phyloP scores from a whole-genome alignment of 2,888 invertebrate genomes.

The Zelleria hepariella region DNA sequence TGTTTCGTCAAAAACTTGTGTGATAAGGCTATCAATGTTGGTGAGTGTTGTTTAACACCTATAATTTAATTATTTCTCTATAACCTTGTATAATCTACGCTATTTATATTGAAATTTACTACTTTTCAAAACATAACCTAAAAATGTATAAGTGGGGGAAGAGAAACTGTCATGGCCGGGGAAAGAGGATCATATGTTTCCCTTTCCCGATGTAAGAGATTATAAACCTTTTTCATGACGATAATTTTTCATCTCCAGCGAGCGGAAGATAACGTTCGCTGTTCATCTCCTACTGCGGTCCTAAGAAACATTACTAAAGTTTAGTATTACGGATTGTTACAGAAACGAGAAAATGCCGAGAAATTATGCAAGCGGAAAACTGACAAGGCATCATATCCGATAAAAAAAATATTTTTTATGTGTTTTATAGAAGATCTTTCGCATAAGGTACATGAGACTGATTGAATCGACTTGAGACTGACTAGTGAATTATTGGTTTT shows the following conservation, averaged over 20 bases:
- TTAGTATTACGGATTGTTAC: not conserved
- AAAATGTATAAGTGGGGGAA: not conserved
- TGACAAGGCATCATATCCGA: not conserved
- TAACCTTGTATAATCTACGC: not conserved
- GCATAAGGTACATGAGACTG: too few relatives aligned
- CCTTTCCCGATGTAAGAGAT: not conserved
- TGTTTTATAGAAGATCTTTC: too few relatives aligned
- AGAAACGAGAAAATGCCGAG: not conserved
- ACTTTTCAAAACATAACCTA: not conserved
- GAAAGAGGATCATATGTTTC: not conserved
- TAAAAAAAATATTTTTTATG: too few relatives aligned
- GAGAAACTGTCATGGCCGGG: not conserved
- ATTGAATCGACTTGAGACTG: too few relatives aligned
- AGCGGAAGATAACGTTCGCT: not conserved
- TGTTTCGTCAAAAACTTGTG: not conserved
- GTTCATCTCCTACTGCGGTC: not conserved
- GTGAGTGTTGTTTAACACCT: not conserved
- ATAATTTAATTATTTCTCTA: not conserved
- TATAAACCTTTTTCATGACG: not conserved
- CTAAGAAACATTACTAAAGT: not conserved
- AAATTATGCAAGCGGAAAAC: not conserved
- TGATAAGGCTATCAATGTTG: not conserved
- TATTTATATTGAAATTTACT: not conserved
- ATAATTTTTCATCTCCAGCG: not conserved
- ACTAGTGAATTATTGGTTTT: too few relatives aligned